Evolutionary conservation across 2,888 invertebrate genomes (phyloP), one percentile per base, ranked within the genome.

Genomic region (Diadromus collaris): DNA sequence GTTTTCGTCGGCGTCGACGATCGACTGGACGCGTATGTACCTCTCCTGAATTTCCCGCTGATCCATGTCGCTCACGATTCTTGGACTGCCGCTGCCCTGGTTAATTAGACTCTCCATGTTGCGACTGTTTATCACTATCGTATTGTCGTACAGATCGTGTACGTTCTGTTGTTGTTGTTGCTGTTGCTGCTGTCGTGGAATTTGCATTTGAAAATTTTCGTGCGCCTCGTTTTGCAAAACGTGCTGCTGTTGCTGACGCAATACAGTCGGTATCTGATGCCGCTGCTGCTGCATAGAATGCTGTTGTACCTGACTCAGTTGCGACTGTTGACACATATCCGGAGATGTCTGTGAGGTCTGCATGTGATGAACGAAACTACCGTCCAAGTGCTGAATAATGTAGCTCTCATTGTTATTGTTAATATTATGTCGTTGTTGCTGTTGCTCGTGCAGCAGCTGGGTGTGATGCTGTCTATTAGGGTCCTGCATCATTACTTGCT

Each of bases 141-240:
- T n/a, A n/a, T n/a, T n/a, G n/a, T 87, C 86, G 80, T 90, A 90
- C 41, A 90, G 89, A 83, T 92, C 91, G 6, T 88, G 79, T 75
- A 90, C 81, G 76, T n/a, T n/a, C n/a, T 89, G 89, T 60, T 88
- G 87, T 73, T 86, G 86, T 3, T 48, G 48, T n/a, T 21, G 48
- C 71, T 89, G 89, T 60, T 88, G 87, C 74, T 86, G 86, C 10
- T 51, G 51, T 24, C 51, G 51, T 24, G 51, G 24, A 32, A 87
- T 85, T 63, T 87, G 86, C 81, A 89, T 85, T 16, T 87, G 85
- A 51, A 87, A 85, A 27, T 87, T 88, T 19, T 88, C 85, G n/a
- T 75, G 71, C 60, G 83, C 63, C 41, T 87, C 86, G 5, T 79
- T 60, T 48, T 87, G 87, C 81, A 86, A 76, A 58, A 85, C 69